These are phyloP conservation scores for Heteronetta atricapilla DNA, from an alignment of 2,113 vertebrate genomes.

Conservation along the genomic window DNA sequence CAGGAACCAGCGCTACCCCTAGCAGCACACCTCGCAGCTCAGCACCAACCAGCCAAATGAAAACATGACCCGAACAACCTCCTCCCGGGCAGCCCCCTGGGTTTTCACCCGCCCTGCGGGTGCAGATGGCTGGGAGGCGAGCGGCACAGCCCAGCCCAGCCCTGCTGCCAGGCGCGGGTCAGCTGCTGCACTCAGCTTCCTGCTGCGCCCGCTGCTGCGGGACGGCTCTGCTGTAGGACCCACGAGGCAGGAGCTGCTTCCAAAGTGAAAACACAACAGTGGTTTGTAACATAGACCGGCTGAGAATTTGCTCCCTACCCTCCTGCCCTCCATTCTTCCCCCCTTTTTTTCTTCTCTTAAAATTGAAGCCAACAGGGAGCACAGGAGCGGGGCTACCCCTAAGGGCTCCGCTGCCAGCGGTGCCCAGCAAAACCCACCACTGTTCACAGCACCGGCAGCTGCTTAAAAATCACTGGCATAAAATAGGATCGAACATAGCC, in stretches of 20 bases:
- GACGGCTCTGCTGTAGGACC: background rate
- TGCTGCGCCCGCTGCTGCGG: rapidly evolving
- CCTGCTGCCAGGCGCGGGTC: background rate
- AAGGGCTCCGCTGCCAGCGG: background rate
- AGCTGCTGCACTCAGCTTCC: background rate
- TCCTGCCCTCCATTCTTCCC: too few relatives aligned
- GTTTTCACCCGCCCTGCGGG: background rate
- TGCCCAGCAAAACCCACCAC: background rate
- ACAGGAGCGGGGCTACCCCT: background rate
- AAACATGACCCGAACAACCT: background rate
- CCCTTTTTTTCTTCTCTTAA: too few relatives aligned
- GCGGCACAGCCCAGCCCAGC: background rate
- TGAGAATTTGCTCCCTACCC: background rate
- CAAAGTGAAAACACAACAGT: background rate
- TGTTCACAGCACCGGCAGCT: background rate
- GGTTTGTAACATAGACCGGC: background rate
- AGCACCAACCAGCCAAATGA: rapidly evolving
- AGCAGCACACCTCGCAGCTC: too few relatives aligned
- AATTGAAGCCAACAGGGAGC: background rate
- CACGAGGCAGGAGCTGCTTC: rapidly evolving
- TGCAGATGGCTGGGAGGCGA: background rate
- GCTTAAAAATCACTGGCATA: slow-evolving; percentile 17
- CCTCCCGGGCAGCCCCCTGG: background rate
- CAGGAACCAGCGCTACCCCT: background rate
- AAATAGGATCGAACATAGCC: background rate